Conservation (phyloP, 2,797 vertebrate genomes). For the Sternotherus odoratus region DNA sequence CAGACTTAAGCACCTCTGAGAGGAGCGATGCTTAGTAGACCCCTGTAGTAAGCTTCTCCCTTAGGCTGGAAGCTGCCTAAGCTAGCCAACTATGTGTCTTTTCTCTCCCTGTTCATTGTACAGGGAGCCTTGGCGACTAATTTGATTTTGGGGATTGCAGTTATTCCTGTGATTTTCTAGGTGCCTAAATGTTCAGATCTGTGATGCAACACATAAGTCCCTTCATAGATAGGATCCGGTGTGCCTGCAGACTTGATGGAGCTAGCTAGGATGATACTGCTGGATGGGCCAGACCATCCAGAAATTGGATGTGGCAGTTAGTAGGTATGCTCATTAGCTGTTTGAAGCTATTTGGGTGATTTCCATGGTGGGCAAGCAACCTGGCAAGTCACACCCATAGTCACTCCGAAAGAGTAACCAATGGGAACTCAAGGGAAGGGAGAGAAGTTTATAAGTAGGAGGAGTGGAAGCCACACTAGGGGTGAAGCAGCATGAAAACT, state of each 20-base stretch:
- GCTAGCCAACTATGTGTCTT: neutral
- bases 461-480: neutral
- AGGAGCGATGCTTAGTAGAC: neutral
- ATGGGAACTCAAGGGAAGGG: neutral
- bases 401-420: neutral
- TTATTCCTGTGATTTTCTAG: neutral
- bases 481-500: neutral
- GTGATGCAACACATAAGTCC: neutral
- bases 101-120: neutral
- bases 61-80: neutral
- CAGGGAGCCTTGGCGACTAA: neutral
- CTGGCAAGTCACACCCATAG: neutral
- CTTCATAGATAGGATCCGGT: neutral
- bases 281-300: neutral
- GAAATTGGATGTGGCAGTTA: neutral
- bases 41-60: neutral
- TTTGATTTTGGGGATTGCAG: neutral
- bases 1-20: neutral
- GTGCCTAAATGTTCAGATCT: neutral
- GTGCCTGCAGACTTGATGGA: neutral
- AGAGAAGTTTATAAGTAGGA: neutral
- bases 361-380: neutral
- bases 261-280: neutral
- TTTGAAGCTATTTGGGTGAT: neutral
- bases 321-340: neutral